Evolutionary conservation across 2,113 vertebrate species (phyloP).

Genomic region (Tonatia bakeri): DNA sequence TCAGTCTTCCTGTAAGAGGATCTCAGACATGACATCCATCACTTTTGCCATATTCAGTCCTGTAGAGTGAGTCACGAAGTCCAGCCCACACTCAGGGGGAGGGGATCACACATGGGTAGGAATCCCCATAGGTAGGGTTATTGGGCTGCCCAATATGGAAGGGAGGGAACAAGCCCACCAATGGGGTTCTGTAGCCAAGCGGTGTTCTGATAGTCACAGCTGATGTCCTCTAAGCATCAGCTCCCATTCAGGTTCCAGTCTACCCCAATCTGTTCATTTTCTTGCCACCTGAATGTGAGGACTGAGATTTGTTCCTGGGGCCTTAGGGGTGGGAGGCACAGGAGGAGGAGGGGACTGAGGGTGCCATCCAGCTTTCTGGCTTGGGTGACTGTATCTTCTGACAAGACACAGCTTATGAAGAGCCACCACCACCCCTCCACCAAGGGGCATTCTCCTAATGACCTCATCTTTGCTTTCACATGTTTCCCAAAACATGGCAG

Average conservation of each 20-base stretch:
- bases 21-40: background rate
- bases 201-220: background rate
- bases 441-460: background rate
- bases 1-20: background rate
- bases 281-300: background rate
- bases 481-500: background rate
- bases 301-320: background rate
- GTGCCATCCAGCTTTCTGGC: background rate
- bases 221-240: background rate
- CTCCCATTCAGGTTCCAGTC: background rate
- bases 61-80: background rate
- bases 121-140: background rate
- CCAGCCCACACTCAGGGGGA: background rate
- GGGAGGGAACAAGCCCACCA: background rate
- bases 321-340: background rate
- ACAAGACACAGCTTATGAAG: background rate
- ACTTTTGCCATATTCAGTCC: background rate
- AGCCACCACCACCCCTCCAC: background rate
- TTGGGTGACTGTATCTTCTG: background rate
- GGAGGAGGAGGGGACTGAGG: background rate
- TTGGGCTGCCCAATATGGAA: background rate
- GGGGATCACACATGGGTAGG: background rate
- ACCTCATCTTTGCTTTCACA: background rate
- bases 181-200: background rate
- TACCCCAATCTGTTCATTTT: background rate